phyloP scores from a whole-genome alignment of 2,797 vertebrate genomes.

The Fistularia commersonii region DNA sequence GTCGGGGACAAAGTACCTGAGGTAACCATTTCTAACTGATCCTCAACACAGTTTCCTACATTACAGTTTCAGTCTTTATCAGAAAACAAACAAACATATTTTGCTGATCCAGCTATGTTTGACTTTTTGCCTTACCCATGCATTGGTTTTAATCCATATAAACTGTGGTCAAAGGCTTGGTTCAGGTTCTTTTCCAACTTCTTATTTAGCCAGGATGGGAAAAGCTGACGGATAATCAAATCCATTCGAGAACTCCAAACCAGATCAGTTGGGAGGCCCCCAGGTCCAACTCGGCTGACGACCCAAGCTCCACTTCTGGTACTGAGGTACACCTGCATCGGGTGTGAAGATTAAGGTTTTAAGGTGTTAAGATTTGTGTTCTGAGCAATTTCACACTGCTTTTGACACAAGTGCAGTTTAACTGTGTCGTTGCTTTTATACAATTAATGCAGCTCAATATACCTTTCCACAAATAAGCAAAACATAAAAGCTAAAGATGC shows the following conservation, averaged over 20 bases:
- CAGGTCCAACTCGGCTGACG: slow-evolving; percentile 40
- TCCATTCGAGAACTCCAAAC: slow-evolving; percentile 28
- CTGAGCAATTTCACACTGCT: too few relatives aligned
- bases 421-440: too few relatives aligned
- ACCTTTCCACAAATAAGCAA: too few relatives aligned
- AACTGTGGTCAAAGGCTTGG: slow-evolving; percentile 48
- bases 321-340: slow-evolving; percentile 67
- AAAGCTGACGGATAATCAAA: slow-evolving; percentile 8
- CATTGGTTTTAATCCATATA: slow-evolving; percentile 77
- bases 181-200: slow-evolving; percentile 59
- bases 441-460: too few relatives aligned
- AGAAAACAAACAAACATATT: neutral
- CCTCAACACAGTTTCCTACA: too few relatives aligned
- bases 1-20: too few relatives aligned
- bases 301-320: slow-evolving; percentile 69
- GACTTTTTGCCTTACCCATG: slow-evolving; percentile 69
- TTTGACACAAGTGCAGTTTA: too few relatives aligned
- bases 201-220: slow-evolving; percentile 30
- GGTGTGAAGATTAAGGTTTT: neutral
- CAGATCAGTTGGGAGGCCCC: slow-evolving; percentile 58
- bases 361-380: neutral
- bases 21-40: too few relatives aligned
- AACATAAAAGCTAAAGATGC: too few relatives aligned
- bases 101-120: neutral
- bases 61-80: too few relatives aligned